phyloP scores from a whole-genome alignment of 2,113 vertebrate genomes.

The Megaceryle maxima region DNA sequence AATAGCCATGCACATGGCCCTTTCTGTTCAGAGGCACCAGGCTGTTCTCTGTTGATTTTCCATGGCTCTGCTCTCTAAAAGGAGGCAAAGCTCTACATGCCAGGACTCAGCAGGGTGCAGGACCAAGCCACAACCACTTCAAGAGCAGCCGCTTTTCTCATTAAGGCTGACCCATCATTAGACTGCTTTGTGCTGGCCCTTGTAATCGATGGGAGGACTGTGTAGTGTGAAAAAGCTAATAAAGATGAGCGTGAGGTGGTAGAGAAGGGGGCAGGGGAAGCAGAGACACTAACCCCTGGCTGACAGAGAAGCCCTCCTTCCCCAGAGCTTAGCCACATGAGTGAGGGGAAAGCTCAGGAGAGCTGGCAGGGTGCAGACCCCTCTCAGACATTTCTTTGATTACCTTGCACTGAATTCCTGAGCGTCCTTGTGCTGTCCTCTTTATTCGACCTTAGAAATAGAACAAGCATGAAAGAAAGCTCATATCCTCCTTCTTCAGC shows the following conservation, averaged over 20 bases:
- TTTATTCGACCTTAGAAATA: slow-evolving; percentile 18
- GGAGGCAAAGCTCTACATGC: slow-evolving; percentile 82
- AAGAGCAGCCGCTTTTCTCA: slow-evolving; percentile 83
- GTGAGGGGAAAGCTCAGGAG: not conserved
- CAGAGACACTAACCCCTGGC: slow-evolving; percentile 23
- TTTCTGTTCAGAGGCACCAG: slow-evolving; percentile 75
- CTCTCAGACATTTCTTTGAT: slow-evolving; percentile 37
- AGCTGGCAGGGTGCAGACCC: slow-evolving; percentile 17
- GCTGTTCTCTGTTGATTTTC: slow-evolving; percentile 85
- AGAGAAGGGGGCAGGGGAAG: not conserved
- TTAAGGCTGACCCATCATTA: slow-evolving; percentile 93
- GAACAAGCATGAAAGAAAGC: slow-evolving; percentile 9
- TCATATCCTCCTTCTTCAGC: not conserved
- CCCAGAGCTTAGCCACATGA: not conserved
- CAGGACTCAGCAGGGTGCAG: slow-evolving; percentile 80
- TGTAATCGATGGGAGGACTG: slow-evolving; percentile 89
- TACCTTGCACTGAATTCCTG: not conserved
- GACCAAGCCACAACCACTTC: slow-evolving; percentile 72
- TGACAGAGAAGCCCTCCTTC: slow-evolving; percentile 2
- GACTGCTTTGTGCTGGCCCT: slow-evolving; percentile 82
- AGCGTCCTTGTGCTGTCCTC: not conserved
- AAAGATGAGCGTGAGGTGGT: slow-evolving; percentile 54
- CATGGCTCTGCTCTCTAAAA: slow-evolving; percentile 82
- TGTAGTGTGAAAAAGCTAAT: slow-evolving; percentile 71
- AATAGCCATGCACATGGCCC: slow-evolving; percentile 86